A percentile compares a stretch with the other conserved stretches of the same genome.
Evolutionary conservation across 2,888 invertebrate species (phyloP).

Genomic region (Priocnemis perturbator): DNA sequence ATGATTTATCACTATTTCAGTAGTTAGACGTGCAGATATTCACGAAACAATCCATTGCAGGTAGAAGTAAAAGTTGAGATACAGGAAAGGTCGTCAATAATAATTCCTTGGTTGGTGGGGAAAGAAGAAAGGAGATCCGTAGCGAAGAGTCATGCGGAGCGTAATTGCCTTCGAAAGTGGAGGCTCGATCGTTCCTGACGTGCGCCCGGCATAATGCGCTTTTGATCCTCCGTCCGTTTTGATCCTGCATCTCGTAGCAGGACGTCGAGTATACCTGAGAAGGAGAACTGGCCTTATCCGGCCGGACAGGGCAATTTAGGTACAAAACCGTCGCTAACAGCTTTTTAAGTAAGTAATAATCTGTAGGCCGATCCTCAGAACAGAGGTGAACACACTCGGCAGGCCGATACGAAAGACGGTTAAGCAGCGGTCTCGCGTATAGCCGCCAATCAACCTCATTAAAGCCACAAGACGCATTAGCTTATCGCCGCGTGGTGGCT

Average conservation of each 20-base stretch:
- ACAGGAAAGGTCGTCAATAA: too few relatives aligned
- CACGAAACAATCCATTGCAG: too few relatives aligned
- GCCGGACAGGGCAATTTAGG: slow-evolving; percentile 52
- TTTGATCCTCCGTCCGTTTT: background rate
- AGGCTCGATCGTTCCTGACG: background rate
- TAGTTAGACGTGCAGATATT: too few relatives aligned
- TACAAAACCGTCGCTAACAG: slow-evolving; percentile 61
- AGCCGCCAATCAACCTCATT: slow-evolving; percentile 69
- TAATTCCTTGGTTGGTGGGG: too few relatives aligned
- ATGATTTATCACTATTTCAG: too few relatives aligned
- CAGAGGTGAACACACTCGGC: slow-evolving; percentile 64
- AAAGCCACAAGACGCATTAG: slow-evolving; percentile 71
- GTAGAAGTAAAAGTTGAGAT: too few relatives aligned
- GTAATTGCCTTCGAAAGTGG: background rate
- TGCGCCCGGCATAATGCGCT: background rate
- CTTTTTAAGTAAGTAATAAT: slow-evolving; percentile 71
- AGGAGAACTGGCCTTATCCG: slow-evolving; percentile 38
- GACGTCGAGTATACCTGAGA: slow-evolving; percentile 24
- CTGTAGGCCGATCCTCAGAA: slow-evolving; percentile 61
- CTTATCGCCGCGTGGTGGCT: slow-evolving; percentile 63
- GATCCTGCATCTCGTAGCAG: slow-evolving; percentile 1
- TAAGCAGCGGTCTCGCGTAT: slow-evolving; percentile 55
- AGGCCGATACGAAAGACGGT: slow-evolving; percentile 54
- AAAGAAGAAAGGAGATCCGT: background rate
- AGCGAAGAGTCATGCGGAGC: background rate